phyloP scores from a whole-genome alignment of 2,888 invertebrate species.

The Euzophera pinguis region DNA sequence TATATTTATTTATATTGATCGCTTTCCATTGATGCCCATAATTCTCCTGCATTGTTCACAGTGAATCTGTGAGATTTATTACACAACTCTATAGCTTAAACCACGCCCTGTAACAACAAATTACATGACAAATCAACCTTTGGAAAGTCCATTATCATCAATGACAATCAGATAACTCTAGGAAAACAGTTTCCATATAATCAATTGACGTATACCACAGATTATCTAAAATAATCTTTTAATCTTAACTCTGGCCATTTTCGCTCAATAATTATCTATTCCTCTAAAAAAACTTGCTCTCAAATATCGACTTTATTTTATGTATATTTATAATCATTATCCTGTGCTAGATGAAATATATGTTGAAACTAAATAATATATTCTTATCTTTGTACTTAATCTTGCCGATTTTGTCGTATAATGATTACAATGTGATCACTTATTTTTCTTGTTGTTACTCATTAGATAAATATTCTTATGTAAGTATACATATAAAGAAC shows the following conservation, averaged over 20 bases:
- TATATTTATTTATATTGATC: no score
- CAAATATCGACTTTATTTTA: neutral
- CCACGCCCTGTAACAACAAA: no score
- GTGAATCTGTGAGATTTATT: no score
- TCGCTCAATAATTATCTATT: neutral
- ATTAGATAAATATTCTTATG: neutral
- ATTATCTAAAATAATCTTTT: neutral
- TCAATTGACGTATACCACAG: neutral
- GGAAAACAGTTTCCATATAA: neutral
- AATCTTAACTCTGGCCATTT: neutral
- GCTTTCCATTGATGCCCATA: no score
- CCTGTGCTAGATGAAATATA: neutral
- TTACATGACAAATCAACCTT: no score
- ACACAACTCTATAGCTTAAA: no score
- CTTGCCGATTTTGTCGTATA: neutral
- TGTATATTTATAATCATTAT: neutral
- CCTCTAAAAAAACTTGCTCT: neutral
- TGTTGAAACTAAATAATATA: neutral
- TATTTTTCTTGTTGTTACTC: slow-evolving; percentile 9
- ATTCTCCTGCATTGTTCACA: no score
- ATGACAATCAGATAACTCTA: neutral
- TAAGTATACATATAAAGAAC: neutral
- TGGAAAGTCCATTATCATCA: neutral
- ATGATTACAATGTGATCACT: slow-evolving; percentile 6
- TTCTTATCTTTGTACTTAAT: slow-evolving; percentile 1